These are phyloP conservation scores for Zaprionus bogoriensis DNA, from an alignment of 2,888 invertebrate genomes.

Conservation along the genomic window DNA sequence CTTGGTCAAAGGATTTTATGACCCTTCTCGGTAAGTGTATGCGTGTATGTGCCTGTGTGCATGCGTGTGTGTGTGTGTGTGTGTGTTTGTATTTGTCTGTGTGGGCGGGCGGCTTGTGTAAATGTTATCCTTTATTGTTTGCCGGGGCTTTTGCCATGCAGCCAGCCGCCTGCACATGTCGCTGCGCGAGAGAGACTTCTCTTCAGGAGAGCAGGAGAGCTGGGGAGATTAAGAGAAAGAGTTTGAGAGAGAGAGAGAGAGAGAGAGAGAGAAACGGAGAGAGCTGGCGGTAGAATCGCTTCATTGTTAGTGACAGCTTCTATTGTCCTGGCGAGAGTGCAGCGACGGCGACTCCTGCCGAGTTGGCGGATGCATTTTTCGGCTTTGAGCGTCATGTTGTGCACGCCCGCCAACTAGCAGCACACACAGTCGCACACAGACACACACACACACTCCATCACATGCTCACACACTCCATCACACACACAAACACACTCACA, in stretches of 20 bases:
- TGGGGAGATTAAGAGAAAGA: conserved; percentile 9
- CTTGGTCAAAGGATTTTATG: conserved; percentile 71
- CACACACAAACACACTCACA: background rate
- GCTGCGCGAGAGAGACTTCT: conserved; percentile 58
- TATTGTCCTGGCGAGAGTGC: conserved; percentile 53
- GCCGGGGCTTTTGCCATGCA: conserved; percentile 43
- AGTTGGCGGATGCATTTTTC: conserved; percentile 53
- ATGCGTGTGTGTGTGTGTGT: conserved; percentile 1
- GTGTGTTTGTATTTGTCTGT: background rate
- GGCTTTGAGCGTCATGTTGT: conserved; percentile 35
- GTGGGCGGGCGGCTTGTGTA: conserved; percentile 51
- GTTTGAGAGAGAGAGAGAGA: background rate
- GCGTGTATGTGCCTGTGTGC: conserved; percentile 1
- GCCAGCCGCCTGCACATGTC: conserved; percentile 60
- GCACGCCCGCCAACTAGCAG: conserved; percentile 17
- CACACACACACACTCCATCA: background rate
- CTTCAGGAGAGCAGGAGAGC: too few species aligned
- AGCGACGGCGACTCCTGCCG: conserved; percentile 40
- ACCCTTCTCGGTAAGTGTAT: conserved; percentile 52
- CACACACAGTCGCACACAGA: background rate
- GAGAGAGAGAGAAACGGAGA: background rate
- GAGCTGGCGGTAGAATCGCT: conserved; percentile 34
- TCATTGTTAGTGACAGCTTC: conserved; percentile 69
- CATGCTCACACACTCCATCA: background rate
- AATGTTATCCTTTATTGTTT: conserved; percentile 75